These are phyloP conservation scores for Drosophila pachea DNA, from an alignment of 1,140 invertebrate species.

Conservation along the genomic window DNA sequence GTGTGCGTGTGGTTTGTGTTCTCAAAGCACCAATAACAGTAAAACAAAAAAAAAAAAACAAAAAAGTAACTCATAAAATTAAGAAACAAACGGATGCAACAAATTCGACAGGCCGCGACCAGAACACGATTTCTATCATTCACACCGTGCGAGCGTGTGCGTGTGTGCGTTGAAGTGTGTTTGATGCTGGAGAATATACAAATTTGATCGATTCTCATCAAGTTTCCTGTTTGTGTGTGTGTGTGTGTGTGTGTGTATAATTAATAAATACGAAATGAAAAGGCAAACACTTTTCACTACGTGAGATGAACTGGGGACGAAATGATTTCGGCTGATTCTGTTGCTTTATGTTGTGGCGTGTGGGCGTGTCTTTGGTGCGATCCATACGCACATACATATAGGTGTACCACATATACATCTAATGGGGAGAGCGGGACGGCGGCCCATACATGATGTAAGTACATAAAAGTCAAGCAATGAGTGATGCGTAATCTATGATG, in stretches of 20 bases:
- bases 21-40: conserved; percentile 68
- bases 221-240: conserved; percentile 10
- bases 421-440: background rate
- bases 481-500: background rate
- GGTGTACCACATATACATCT: background rate
- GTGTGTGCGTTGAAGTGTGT: conserved; percentile 9
- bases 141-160: conserved; percentile 38
- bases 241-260: conserved; percentile 17
- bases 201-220: conserved; percentile 32
- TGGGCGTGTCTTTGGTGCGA: conserved; percentile 10
- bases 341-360: conserved; percentile 10
- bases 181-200: conserved; percentile 16
- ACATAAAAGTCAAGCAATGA: conserved; percentile 51
- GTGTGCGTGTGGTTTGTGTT: conserved; percentile 18
- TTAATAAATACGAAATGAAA: conserved; percentile 41
- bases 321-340: conserved; percentile 2
- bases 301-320: conserved; percentile 18
- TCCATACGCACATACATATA: conserved; percentile 18
- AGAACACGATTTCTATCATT: conserved; percentile 45
- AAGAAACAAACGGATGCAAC: conserved; percentile 38
- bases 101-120: conserved; percentile 50
- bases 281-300: conserved; percentile 21
- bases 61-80: conserved; percentile 17
- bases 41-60: conserved; percentile 34
- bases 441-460: conserved; percentile 45